phyloP scores from a whole-genome alignment of 2,797 vertebrate genomes.

The Parambassis ranga region DNA sequence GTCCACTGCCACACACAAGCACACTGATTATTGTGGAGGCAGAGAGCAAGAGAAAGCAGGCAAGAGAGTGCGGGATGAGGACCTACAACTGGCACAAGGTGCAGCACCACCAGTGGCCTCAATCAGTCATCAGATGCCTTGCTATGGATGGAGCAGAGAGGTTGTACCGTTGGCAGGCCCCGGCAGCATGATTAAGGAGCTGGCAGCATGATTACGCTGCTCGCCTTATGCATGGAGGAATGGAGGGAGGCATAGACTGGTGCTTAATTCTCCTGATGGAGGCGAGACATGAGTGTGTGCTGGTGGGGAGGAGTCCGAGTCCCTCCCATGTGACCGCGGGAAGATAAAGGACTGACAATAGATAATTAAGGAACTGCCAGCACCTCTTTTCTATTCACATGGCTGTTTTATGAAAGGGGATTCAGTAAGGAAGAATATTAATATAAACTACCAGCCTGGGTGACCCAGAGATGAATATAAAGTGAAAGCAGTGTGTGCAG shows the following conservation, averaged over 20 bases:
- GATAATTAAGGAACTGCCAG: slow-evolving; percentile 75
- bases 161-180: slow-evolving; percentile 28
- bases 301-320: slow-evolving; percentile 31
- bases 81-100: slow-evolving; percentile 32
- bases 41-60: not conserved
- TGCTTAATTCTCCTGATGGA: slow-evolving; percentile 61
- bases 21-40: slow-evolving; percentile 22
- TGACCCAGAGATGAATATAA: slow-evolving; percentile 58
- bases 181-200: slow-evolving; percentile 60
- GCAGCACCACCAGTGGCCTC: slow-evolving; percentile 56
- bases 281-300: slow-evolving; percentile 22
- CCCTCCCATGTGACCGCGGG: slow-evolving; percentile 47
- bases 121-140: slow-evolving; percentile 60
- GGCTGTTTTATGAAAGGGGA: slow-evolving; percentile 62
- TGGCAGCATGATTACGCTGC: slow-evolving; percentile 54
- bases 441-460: slow-evolving; percentile 54
- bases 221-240: slow-evolving; percentile 59
- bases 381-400: slow-evolving; percentile 38
- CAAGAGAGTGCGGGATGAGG: slow-evolving; percentile 36
- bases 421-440: slow-evolving; percentile 62
- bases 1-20: slow-evolving; percentile 1
- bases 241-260: slow-evolving; percentile 37
- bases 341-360: slow-evolving; percentile 69
- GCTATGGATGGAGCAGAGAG: slow-evolving; percentile 30
- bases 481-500: slow-evolving; percentile 34